Percentiles rank a stretch among this genome's conserved stretches.
Evolutionary conservation across 2,113 vertebrate genomes (phyloP).

Genomic region (Sphaerodactylus townsendi): DNA sequence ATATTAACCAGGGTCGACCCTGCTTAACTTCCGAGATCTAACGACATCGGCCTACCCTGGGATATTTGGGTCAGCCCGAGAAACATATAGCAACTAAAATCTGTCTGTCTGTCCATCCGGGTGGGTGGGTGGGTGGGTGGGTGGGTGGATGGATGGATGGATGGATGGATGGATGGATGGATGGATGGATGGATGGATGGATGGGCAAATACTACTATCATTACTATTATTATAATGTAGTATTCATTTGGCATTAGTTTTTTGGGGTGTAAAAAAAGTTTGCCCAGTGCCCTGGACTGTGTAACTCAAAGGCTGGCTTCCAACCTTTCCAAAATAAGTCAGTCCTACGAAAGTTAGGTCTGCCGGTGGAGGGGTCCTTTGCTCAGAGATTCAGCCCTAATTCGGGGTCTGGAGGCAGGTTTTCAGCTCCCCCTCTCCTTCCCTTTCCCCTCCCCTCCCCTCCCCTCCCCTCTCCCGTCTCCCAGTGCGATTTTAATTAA

Average conservation of each 20-base stretch:
- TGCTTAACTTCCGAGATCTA: too few species aligned
- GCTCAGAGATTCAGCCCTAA: neutral
- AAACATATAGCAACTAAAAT: too few species aligned
- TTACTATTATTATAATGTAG: neutral
- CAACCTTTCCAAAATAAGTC: neutral
- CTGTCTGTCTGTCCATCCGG: too few species aligned
- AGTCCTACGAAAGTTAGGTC: neutral
- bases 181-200: too few species aligned
- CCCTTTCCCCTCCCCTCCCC: neutral
- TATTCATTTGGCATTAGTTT: neutral
- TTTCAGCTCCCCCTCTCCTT: neutral
- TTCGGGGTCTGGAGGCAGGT: too few species aligned
- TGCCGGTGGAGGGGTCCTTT: neutral
- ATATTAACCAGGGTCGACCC: too few species aligned
- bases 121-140: too few species aligned
- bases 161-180: too few species aligned
- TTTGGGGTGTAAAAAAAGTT: neutral
- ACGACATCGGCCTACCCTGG: too few species aligned
- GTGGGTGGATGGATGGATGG: too few species aligned
- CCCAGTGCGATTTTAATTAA: neutral
- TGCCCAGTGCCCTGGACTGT: neutral
- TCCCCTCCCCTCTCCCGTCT: neutral
- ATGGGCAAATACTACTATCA: neutral
- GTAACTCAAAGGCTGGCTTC: neutral
- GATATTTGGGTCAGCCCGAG: too few species aligned